These are phyloP conservation scores for Agrypnus murinus DNA, from an alignment of 2,888 invertebrate genomes.

Conservation along the genomic window DNA sequence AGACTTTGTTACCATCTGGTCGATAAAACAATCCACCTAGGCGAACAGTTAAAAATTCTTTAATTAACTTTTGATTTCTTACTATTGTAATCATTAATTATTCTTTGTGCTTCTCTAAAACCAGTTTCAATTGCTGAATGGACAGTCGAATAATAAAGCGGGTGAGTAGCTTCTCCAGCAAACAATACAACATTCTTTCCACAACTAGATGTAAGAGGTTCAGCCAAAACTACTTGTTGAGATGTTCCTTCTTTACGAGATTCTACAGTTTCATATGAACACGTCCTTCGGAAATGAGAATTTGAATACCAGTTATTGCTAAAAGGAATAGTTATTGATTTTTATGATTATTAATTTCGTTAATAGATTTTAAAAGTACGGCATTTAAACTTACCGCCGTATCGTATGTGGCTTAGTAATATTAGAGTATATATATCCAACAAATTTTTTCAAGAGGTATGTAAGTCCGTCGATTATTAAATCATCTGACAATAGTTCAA, in stretches of 20 bases:
- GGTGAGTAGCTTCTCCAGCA: slow-evolving; percentile 74
- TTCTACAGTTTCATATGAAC: slow-evolving; percentile 53
- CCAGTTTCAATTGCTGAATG: slow-evolving; percentile 72
- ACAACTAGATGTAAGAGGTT: slow-evolving; percentile 28
- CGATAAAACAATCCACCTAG: no score
- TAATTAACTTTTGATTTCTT: no score
- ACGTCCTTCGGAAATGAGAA: slow-evolving; percentile 73
- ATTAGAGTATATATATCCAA: slow-evolving; percentile 71
- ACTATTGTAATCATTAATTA: no score
- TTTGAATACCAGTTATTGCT: slow-evolving; percentile 81
- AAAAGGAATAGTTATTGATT: no score
- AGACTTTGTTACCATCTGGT: no score
- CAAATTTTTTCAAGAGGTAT: slow-evolving; percentile 73
- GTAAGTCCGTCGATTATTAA: slow-evolving; percentile 73
- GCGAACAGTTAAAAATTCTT: no score
- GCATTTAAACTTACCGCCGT: no score
- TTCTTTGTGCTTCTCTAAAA: slow-evolving; percentile 70
- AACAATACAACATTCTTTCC: slow-evolving; percentile 68
- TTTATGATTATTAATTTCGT: no score
- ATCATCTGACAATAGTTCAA: slow-evolving; percentile 77
- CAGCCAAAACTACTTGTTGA: slow-evolving; percentile 5
- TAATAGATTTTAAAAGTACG: no score
- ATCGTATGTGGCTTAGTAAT: slow-evolving; percentile 71
- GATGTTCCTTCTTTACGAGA: slow-evolving; percentile 39
- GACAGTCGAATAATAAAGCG: slow-evolving; percentile 68